Evolutionary conservation across 2,888 invertebrate genomes (phyloP), one percentile per base, ranked within the genome.

Genomic region (Cyaniris semiargus): DNA sequence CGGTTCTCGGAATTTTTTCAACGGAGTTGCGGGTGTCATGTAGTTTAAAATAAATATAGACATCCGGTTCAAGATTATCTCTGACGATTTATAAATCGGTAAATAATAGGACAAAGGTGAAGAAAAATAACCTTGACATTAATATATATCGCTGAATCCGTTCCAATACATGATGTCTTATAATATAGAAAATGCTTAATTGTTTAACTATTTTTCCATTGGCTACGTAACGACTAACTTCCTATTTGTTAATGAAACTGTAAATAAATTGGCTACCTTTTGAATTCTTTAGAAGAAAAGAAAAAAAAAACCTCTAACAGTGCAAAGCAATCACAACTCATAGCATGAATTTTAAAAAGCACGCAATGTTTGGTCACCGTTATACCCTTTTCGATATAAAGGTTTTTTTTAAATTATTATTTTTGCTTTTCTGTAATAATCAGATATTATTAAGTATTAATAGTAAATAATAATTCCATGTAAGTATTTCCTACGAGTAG

Each of bases 91-190:
- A 60, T 60, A 60, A 23, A 60, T 60, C 21, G 4, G 4, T 60
- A 60, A 60, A 60, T 60, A 60, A 60, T 60, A 60, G 60, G 60
- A 23, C 60, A 60, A 23, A 60, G 10, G 60, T 60, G 60, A 60
- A 23, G 10, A 60, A 60, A 60, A 60, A 60, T 23, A 60, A 23
- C 60, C 60, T 60, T 60, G 60, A 23, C 60, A 60, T 60, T 60
- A 60, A 23, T n/a, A n/a, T n/a, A 21, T 23, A 23, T 60, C 10
- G 23, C 13, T 60, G 60, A 60, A 23, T 23, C 60, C 23, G 13
- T 23, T 23, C 23, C 23, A 23, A 60, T 23, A 53, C 48, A 53
- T 53, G 18, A 53, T 23, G 23, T 60, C 21, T 21, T 23, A 10
- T 60, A 23, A 10, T 60, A 23, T 13, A 23, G 7, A 60, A 23